phyloP scores from a whole-genome alignment of 2,888 invertebrate species.

The Dilophus febrilis region DNA sequence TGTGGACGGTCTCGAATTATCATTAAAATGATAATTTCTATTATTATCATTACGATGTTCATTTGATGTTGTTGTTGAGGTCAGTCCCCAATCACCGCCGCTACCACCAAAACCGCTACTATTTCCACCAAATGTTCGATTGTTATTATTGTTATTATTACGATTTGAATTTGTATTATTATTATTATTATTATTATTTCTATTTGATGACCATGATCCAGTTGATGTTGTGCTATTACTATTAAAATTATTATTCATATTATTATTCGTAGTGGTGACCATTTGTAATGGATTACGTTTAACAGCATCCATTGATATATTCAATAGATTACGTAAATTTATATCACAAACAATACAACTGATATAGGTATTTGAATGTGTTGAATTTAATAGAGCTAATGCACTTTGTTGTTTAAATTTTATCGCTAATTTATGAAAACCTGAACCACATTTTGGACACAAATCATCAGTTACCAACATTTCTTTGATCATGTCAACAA shows the following conservation, averaged over 20 bases:
- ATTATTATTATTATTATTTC: neutral
- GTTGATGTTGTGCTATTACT: neutral
- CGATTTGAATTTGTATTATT: neutral
- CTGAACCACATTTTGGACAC: conserved; percentile 35
- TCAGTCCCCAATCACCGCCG: neutral
- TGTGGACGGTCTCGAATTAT: too few relatives aligned
- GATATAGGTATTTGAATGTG: conserved; percentile 20
- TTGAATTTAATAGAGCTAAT: conserved; percentile 20
- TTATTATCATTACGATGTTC: too few relatives aligned
- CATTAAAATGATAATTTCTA: too few relatives aligned
- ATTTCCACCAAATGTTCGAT: too few relatives aligned
- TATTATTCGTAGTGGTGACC: too few relatives aligned
- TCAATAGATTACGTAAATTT: conserved; percentile 22
- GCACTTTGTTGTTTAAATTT: conserved; percentile 15
- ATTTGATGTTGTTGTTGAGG: neutral
- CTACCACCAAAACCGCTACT: too few relatives aligned
- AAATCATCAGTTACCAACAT: conserved; percentile 43
- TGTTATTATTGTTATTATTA: neutral
- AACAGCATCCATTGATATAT: conserved; percentile 13
- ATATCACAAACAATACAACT: conserved; percentile 26
- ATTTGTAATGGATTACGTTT: too few relatives aligned
- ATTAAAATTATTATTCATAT: too few relatives aligned
- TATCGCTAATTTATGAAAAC: conserved; percentile 9
- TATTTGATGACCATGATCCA: neutral
- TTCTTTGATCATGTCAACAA: conserved; percentile 51